These are phyloP conservation scores for Elanus axillaris DNA, from an alignment of 2,113 vertebrate genomes.

Conservation along the genomic window DNA sequence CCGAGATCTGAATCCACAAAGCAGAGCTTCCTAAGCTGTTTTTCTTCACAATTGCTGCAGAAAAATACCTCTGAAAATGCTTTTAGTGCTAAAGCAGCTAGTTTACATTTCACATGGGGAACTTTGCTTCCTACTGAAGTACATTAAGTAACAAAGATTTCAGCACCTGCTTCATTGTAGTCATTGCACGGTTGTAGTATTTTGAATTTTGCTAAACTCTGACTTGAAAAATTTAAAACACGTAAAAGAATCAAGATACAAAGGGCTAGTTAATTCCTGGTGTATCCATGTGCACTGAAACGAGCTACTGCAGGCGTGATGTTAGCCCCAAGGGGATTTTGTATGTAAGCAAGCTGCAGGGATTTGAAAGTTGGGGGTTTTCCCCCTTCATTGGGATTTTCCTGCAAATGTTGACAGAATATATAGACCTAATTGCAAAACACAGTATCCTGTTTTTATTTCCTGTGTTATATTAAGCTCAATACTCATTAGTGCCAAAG, in stretches of 20 bases:
- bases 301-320: rapidly evolving
- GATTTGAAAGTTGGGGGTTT: neutral
- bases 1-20: neutral
- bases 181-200: neutral
- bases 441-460: neutral
- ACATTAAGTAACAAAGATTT: neutral
- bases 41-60: neutral
- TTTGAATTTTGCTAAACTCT: neutral
- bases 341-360: neutral
- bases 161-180: neutral
- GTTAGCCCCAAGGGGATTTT: neutral
- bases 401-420: neutral
- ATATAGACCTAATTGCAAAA: neutral
- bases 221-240: neutral
- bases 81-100: neutral
- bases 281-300: neutral
- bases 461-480: neutral
- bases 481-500: neutral
- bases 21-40: neutral
- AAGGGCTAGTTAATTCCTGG: neutral
- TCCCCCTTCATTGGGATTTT: neutral
- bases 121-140: neutral
- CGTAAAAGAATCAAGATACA: neutral
- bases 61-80: neutral
- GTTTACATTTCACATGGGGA: neutral